Percentiles rank a stretch among this genome's conserved stretches.
Evolutionary conservation across 2,888 invertebrate genomes (phyloP).

Genomic region (Cybosia mesomella): DNA sequence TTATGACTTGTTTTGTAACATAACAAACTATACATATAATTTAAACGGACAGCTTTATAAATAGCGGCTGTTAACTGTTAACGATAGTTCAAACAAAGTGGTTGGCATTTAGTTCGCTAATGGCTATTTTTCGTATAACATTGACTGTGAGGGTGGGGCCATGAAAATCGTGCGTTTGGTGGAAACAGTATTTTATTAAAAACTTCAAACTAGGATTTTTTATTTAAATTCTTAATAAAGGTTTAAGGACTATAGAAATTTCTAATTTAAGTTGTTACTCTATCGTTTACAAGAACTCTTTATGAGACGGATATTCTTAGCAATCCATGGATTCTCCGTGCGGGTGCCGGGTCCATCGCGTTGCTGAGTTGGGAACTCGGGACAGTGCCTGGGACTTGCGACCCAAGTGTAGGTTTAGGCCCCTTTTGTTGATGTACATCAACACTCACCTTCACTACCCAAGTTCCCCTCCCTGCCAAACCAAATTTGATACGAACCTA

Average conservation of each 20-base stretch:
- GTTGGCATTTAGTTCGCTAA: slow-evolving; percentile 63
- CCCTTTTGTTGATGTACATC: too few relatives aligned
- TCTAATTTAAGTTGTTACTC: too few relatives aligned
- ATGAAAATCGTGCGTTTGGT: slow-evolving; percentile 19
- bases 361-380: too few relatives aligned
- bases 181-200: background rate
- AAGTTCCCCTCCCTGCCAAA: too few relatives aligned
- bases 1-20: slow-evolving; percentile 27
- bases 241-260: background rate
- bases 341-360: too few relatives aligned
- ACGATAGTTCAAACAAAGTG: slow-evolving; percentile 70
- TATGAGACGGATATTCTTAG: too few relatives aligned
- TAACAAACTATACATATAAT: slow-evolving; percentile 39
- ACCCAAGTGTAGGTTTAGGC: too few relatives aligned
- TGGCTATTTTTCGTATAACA: slow-evolving; percentile 66
- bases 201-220: background rate
- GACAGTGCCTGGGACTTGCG: too few relatives aligned
- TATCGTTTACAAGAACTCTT: too few relatives aligned
- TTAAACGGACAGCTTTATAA: slow-evolving; percentile 54
- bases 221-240: background rate
- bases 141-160: slow-evolving; percentile 42
- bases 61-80: slow-evolving; percentile 62
- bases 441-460: too few relatives aligned
- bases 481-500: too few relatives aligned
- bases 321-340: too few relatives aligned